A percentile compares a stretch with the other conserved stretches of the same genome.
Evolutionary conservation across 2,113 vertebrate species (phyloP).

Genomic region (Cyrtonyx montezumae): DNA sequence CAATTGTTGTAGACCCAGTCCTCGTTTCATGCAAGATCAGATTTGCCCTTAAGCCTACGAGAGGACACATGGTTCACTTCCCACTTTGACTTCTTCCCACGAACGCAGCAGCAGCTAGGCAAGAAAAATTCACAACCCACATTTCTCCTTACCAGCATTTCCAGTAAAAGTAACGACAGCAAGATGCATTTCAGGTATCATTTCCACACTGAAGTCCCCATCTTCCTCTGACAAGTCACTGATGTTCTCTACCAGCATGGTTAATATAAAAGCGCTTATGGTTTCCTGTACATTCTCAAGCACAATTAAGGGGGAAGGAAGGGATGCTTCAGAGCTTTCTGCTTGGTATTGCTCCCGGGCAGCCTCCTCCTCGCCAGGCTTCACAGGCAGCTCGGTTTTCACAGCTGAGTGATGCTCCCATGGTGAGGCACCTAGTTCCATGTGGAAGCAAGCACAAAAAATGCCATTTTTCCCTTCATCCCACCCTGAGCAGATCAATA

Average conservation of each 20-base stretch:
- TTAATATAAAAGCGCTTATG: slow-evolving; percentile 50
- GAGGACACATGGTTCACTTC: not conserved
- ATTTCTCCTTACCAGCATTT: slow-evolving; percentile 74
- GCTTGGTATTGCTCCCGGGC: not conserved
- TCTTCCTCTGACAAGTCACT: slow-evolving; percentile 55
- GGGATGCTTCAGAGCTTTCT: not conserved
- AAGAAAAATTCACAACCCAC: not conserved
- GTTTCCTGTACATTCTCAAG: slow-evolving; percentile 78
- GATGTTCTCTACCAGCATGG: slow-evolving; percentile 84
- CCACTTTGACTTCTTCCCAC: not conserved
- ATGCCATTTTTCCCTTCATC: not conserved
- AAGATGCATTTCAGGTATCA: slow-evolving; percentile 74
- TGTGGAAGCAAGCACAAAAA: not conserved
- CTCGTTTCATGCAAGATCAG: not conserved
- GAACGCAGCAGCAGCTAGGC: not conserved
- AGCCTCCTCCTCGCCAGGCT: not conserved
- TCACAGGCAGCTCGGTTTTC: slow-evolving; percentile 28
- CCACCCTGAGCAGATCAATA: not conserved
- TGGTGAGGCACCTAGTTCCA: slow-evolving; percentile 55
- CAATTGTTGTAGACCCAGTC: not conserved
- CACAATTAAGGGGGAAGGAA: slow-evolving; percentile 46
- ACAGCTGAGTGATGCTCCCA: not conserved
- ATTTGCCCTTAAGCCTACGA: not conserved
- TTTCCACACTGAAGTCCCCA: slow-evolving; percentile 80
- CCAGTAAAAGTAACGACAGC: slow-evolving; percentile 81